A percentile compares a stretch with the other conserved stretches of the same genome.
Evolutionary conservation across 2,797 vertebrate species (phyloP).

Genomic region (Danionella dracula): DNA sequence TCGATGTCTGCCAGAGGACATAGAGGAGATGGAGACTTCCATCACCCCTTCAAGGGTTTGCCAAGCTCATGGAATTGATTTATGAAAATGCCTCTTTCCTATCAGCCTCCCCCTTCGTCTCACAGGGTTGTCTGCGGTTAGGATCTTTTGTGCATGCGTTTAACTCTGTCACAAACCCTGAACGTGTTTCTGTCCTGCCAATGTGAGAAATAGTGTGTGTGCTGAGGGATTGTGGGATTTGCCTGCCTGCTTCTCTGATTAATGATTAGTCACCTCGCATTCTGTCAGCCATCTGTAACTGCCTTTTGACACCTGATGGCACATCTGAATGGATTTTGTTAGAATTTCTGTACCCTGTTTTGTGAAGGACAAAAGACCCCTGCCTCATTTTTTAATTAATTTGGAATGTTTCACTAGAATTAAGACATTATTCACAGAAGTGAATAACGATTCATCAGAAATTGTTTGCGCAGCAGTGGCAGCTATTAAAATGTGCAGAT

Average conservation of each 20-base stretch:
- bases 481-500: not conserved
- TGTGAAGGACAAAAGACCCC: not conserved
- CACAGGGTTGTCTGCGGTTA: slow-evolving; percentile 46
- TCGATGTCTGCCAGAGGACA: slow-evolving; percentile 41
- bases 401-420: not conserved
- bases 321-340: slow-evolving; percentile 5
- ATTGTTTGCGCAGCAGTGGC: not conserved
- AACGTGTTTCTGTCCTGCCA: slow-evolving; percentile 26
- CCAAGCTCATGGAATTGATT: slow-evolving; percentile 56
- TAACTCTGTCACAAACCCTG: slow-evolving; percentile 50
- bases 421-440: too few species aligned
- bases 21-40: slow-evolving; percentile 27
- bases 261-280: slow-evolving; percentile 43
- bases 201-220: slow-evolving; percentile 43
- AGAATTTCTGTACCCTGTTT: not conserved
- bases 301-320: slow-evolving; percentile 40
- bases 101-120: slow-evolving; percentile 36
- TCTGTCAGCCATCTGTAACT: slow-evolving; percentile 42
- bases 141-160: slow-evolving; percentile 44
- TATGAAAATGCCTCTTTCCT: slow-evolving; percentile 57
- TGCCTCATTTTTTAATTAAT: not conserved
- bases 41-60: slow-evolving; percentile 34
- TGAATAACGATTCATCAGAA: too few species aligned
- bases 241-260: slow-evolving; percentile 36
- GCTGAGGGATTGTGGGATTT: slow-evolving; percentile 41